Base-by-base conservation (phyloP, 37 sponge, comb jelly and placozoan species). In the Chondrosia reniformis region DNA sequence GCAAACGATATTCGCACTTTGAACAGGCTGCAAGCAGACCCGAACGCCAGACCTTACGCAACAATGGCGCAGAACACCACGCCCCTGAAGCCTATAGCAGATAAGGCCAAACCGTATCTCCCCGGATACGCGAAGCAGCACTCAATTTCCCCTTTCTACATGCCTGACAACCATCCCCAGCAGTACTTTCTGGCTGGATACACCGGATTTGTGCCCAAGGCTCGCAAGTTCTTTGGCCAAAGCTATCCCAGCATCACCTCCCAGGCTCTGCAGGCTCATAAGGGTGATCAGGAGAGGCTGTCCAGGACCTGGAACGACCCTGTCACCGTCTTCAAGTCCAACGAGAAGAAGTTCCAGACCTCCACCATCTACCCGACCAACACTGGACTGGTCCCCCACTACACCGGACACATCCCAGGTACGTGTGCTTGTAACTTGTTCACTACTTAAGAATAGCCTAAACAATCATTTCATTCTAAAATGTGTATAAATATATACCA, bases 371-470 rank as follows among this genome's bases (percentile, higher is more conserved):
- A 92, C 78, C 91, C 88, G 22, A 83, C 42, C 63, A 79, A 62
- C 74, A 75, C 80, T 44, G 98, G 98, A 10, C 83, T 97, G 12
- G 80, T 94, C 17, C 98, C 98, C 2, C 85, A 87, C 79, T 97
- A 94, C 82, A 94, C 98, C 1, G 98, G 98, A 17, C 96, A 97
- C 79, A 85, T 97, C 40, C 95, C 93, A 75, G 91, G 91, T 90
- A 24, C 45, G 75, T 40, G 43, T n/a, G n/a, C n/a, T n/a, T n/a
- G n/a, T n/a, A n/a, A n/a, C n/a, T n/a, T n/a, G n/a, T 8, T 61
- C 27, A 61, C 8, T 61, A 8, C 27, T 61, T 22, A 24, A 61
- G n/a, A 24, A 28, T 61, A 22, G 63, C n/a, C 9, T 22, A 25
- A 9, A 8, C 63, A 61, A 34, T 33, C 21, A 10, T 33, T 21